These are phyloP conservation scores for Apis cerana DNA, from an alignment of 1,140 invertebrate genomes.

Conservation along the genomic window DNA sequence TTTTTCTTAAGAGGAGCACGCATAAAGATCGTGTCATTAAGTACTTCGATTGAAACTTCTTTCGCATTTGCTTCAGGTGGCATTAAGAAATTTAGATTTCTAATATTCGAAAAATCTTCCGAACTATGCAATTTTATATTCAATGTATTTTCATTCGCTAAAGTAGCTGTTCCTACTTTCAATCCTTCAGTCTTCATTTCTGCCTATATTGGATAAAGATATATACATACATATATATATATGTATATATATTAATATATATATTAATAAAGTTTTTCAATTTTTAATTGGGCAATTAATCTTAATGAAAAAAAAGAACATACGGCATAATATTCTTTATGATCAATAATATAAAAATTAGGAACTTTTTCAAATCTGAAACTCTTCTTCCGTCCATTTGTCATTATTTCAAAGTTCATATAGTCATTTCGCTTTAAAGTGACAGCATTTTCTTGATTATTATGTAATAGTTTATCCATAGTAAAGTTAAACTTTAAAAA, in stretches of 20 bases:
- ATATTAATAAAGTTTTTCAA: background rate
- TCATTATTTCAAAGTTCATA: slow-evolving; percentile 54
- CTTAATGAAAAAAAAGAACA: background rate
- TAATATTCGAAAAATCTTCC: slow-evolving; percentile 25
- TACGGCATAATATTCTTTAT: slow-evolving; percentile 51
- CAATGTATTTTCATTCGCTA: slow-evolving; percentile 55
- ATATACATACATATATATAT: background rate
- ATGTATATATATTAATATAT: too few relatives aligned
- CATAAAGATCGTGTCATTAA: slow-evolving; percentile 54
- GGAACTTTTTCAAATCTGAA: slow-evolving; percentile 54
- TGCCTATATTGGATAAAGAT: slow-evolving; percentile 22
- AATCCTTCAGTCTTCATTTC: slow-evolving; percentile 60
- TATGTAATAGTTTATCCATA: slow-evolving; percentile 40
- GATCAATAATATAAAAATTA: slow-evolving; percentile 57
- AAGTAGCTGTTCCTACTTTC: slow-evolving; percentile 58
- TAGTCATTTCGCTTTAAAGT: slow-evolving; percentile 52
- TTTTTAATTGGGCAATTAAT: too few relatives aligned
- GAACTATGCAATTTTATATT: slow-evolving; percentile 61
- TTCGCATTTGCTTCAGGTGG: slow-evolving; percentile 55
- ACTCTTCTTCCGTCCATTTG: slow-evolving; percentile 46
- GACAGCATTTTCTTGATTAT: slow-evolving; percentile 54
- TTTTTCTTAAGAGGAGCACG: slow-evolving; percentile 23
- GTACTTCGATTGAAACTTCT: slow-evolving; percentile 57
- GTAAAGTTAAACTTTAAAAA: background rate
- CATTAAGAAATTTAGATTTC: slow-evolving; percentile 58